Evolutionary conservation across 2,888 invertebrate species (phyloP), one percentile per base, ranked within the genome.

Genomic region (Lasioglossum lativentre): DNA sequence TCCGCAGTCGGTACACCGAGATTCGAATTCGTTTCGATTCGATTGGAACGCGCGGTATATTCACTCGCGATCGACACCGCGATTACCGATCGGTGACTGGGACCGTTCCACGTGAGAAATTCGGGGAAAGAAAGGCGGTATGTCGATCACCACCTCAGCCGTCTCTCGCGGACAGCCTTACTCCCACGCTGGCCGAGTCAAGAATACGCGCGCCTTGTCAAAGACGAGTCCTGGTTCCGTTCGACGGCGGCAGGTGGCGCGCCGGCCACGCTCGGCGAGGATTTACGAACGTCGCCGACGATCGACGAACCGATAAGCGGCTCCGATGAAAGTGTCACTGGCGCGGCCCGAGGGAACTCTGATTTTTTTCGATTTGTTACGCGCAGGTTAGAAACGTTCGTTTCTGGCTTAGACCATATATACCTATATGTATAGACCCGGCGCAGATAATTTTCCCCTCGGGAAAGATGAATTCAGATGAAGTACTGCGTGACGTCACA

Each of bases 121-220:
- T 40, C 2, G n/a, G 4, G 68, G 40, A 14, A 38, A 82, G 85
- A 80, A n/a, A 81, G 73, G 80, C 63, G 79, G 42, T 74, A 77
- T 84, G 83, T 80, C 88, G 91, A 87, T 83, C 88, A 91, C 90
- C 89, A 87, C 89, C 90, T 30, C 86, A 78, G 90, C 89, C 90
- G 92, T 92, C 90, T 90, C 85, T 86, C 90, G 90, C 89, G 90
- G 90, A 90, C 90, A 90, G 84, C 91, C 93, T 90, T 92, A 93
- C 94, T 94, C 94, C 93, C 93, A 94, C 94, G 94, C 94, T 91
- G 92, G 93, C 88, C 92, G 91, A 92, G 92, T 93, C 91, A 91
- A 92, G 95, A 95, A 93, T 95, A 94, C 93, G 93, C 92, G 91
- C 91, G 91, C 89, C 89, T 89, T 92, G 93, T 92, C 90, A 91